Percentiles rank a stretch among this genome's conserved stretches.
Evolutionary conservation across 2,797 vertebrate genomes (phyloP).

Genomic region (Eulemur mongoz): DNA sequence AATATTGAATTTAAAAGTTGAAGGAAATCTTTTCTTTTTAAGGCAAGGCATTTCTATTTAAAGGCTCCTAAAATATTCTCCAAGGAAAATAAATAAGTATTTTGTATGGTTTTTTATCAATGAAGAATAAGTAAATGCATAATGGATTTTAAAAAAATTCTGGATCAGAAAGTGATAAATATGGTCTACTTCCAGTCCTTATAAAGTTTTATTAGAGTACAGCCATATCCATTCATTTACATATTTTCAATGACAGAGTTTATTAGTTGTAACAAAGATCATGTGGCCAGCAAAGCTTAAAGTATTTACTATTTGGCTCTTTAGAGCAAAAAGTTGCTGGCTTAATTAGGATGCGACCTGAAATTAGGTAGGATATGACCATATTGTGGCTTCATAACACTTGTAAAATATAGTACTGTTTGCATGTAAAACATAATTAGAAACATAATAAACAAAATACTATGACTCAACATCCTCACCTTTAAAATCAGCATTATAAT

Average conservation of each 20-base stretch:
- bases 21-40: slow-evolving; percentile 16
- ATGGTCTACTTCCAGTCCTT: background rate
- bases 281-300: background rate
- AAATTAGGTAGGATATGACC: background rate
- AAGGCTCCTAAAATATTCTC: background rate
- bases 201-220: background rate
- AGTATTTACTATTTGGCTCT: background rate
- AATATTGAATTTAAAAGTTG: background rate
- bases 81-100: background rate
- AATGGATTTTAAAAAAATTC: background rate
- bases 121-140: background rate
- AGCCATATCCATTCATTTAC: background rate
- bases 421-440: background rate
- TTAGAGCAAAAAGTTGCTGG: background rate
- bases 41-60: background rate
- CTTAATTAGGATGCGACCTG: background rate
- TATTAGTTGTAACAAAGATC: background rate
- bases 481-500: background rate
- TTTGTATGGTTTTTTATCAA: background rate
- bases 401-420: background rate
- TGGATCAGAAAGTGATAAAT: background rate
- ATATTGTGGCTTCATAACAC: background rate
- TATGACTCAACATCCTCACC: background rate
- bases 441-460: background rate
- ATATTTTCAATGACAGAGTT: background rate